phyloP scores from a whole-genome alignment of 2,113 vertebrate genomes.

The Bubo scandiacus region DNA sequence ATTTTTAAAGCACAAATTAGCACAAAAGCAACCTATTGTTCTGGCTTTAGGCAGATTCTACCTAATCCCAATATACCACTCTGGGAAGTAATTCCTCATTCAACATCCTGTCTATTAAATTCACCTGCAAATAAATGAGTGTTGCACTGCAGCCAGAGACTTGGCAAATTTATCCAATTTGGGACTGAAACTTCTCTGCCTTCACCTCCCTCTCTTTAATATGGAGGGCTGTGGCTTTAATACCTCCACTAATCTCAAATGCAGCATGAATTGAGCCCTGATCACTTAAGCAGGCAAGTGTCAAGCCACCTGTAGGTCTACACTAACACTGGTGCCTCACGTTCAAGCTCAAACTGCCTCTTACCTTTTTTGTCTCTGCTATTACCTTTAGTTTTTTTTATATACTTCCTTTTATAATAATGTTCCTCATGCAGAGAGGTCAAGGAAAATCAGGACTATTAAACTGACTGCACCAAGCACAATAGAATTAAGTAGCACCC shows the following conservation, averaged over 20 bases:
- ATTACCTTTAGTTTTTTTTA: background rate
- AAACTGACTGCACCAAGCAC: background rate
- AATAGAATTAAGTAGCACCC: background rate
- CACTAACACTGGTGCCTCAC: background rate
- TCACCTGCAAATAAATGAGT: constrained; percentile 40
- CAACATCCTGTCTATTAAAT: constrained; percentile 36
- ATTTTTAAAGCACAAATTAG: constrained; percentile 36
- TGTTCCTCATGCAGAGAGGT: background rate
- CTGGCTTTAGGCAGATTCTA: background rate
- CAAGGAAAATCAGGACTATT: background rate
- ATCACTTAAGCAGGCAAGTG: background rate
- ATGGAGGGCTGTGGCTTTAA: background rate
- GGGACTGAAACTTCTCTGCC: constrained; percentile 11
- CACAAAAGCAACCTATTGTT: constrained; percentile 22
- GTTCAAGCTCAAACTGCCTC: background rate
- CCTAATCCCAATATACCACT: background rate
- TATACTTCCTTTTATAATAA: background rate
- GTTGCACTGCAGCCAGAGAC: background rate
- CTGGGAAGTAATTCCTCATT: constrained; percentile 38
- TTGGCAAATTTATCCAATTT: constrained; percentile 37
- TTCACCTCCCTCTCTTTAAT: constrained; percentile 10
- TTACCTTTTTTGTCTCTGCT: background rate
- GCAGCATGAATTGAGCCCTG: background rate
- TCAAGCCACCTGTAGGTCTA: background rate
- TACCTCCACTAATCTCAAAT: background rate